Conservation (phyloP, 53 echinoderm and acorn worm species). For the Temnopleurus reevesii region DNA sequence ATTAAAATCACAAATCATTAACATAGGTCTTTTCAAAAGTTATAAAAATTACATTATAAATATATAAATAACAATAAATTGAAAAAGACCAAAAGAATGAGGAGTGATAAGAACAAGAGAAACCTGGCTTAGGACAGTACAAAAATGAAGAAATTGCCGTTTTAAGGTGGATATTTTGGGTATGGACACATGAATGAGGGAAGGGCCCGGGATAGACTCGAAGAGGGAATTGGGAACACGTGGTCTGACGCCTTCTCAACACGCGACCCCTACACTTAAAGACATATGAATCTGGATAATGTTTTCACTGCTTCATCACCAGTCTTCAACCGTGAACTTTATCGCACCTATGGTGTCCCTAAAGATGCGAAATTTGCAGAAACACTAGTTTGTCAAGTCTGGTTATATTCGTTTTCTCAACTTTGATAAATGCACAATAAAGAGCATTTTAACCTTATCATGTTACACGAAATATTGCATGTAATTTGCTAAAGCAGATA, state of each 20-base stretch:
- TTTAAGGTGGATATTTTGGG: no score
- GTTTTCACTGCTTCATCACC: slow-evolving; percentile 21
- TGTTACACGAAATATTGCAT: no score
- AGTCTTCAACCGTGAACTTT: slow-evolving; percentile 26
- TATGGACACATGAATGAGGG: neutral
- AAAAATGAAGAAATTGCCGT: no score
- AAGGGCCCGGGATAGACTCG: slow-evolving; percentile 13
- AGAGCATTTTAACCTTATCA: no score
- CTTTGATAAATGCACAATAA: no score
- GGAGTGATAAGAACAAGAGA: neutral
- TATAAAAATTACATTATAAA: no score
- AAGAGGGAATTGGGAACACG: slow-evolving; percentile 20
- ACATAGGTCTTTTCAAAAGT: no score
- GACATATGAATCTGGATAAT: neutral
- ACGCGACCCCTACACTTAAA: slow-evolving; percentile 19
- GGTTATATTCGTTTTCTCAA: no score
- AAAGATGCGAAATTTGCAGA: neutral
- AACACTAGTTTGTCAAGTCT: neutral
- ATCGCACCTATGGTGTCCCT: slow-evolving; percentile 46
- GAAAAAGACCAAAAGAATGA: no score
- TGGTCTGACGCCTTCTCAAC: slow-evolving; percentile 27
- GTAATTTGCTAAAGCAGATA: no score
- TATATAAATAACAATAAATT: no score
- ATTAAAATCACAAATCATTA: no score
- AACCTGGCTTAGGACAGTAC: neutral